Conservation (phyloP, 1,140 invertebrate genomes). For the Macrocentrus cingulum region DNA sequence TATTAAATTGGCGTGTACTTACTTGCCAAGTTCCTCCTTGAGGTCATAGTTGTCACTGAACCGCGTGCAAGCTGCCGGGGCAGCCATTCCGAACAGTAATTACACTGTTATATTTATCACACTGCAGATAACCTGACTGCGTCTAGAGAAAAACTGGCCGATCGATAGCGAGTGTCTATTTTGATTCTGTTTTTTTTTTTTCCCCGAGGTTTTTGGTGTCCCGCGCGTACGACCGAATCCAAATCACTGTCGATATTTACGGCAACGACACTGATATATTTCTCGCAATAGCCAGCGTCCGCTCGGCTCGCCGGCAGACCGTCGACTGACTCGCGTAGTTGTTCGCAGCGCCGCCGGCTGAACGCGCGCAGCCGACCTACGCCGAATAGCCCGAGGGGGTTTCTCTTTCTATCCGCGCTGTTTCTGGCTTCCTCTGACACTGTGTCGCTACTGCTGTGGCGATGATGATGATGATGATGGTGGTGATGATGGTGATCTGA, state of each 20-base stretch:
- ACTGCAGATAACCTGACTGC: background rate
- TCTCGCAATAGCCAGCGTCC: conserved; percentile 32
- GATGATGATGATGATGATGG: too few species aligned
- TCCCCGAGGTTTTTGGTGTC: too few species aligned
- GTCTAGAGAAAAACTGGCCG: too few species aligned
- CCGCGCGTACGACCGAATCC: too few species aligned
- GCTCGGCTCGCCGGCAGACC: conserved; percentile 53
- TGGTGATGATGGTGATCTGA: too few species aligned
- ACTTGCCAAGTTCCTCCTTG: conserved; percentile 99
- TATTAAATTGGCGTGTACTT: conserved; percentile 62
- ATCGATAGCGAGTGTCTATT: too few species aligned
- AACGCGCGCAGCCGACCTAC: conserved; percentile 28
- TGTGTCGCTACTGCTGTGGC: background rate
- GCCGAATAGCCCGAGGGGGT: conserved; percentile 28
- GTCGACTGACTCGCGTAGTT: conserved; percentile 58
- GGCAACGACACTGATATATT: conserved; percentile 15
- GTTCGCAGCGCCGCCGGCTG: conserved; percentile 10
- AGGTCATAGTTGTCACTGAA: conserved; percentile 99
- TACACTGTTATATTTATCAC: conserved; percentile 14
- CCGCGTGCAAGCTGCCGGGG: conserved; percentile 75
- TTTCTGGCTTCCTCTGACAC: background rate
- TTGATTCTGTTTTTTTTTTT: too few species aligned
- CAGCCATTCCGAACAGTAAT: conserved; percentile 61
- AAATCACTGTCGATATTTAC: conserved; percentile 24
- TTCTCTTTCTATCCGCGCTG: conserved; percentile 6